Base-by-base conservation (phyloP, 1,140 invertebrate species). In the Muscidifurax raptorellus region DNA sequence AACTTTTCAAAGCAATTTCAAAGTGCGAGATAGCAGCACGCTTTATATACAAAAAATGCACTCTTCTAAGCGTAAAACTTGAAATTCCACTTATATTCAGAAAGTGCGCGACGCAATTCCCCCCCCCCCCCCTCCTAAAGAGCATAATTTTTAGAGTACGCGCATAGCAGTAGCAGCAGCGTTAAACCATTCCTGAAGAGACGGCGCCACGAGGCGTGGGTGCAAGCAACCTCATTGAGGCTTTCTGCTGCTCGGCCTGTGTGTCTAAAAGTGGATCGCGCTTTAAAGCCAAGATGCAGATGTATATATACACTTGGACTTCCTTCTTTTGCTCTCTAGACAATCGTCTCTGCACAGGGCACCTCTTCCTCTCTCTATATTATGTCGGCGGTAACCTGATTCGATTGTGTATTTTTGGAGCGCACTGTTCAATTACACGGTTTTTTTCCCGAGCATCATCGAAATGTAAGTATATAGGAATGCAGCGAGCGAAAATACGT, bases 221-320 rank as follows among this genome's bases (percentile, higher is more conserved):
- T 47, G 72, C 47, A 76, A n/a, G n/a, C 47, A 82, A 75, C 47
- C 80, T 74, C 80, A 82, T 82, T 64, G 71, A 82, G 69, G 40
- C 28, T 64, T 64, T 82, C 27, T 13, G 1, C 72, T 76, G 30
- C 30, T n/a, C n/a, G n/a, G 25, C 30, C 36, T 40, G 36, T 40
- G n/a, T 27, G 47, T 66, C 81, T 82, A 82, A 82, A 82, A 82
- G 81, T 82, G 36, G 72, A 76, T 82, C 81, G 52, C 81, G 52
- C 30, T 59, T 82, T 76, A 66, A 82, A 64, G 72, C 52, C 52
- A 30, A 59, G 27, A 67, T 27, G 64, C 67, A n/a, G 44, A n/a
- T 40, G 10, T 40, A 40, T 40, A 40, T 52, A 5, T 52, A 18
- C 15, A 52, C 47, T 52, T 18, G 18, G 67, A 52, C 40, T 81